Evolutionary conservation across 2,113 vertebrate genomes (phyloP).

Genomic region (Burhinus oedicnemus): DNA sequence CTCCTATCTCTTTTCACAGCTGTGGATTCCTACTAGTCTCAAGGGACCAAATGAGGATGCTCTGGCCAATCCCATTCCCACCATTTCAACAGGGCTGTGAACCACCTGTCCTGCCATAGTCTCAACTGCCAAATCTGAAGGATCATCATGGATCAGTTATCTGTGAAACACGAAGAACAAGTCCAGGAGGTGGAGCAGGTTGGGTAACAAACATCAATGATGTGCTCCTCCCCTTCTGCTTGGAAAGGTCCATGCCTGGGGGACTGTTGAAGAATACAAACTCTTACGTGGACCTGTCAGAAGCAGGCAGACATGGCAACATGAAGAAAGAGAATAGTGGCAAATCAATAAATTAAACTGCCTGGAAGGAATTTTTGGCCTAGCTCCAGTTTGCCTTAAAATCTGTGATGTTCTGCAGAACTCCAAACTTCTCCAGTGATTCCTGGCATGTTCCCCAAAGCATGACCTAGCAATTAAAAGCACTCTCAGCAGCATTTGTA

Average conservation of each 20-base stretch:
- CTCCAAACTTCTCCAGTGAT: background rate
- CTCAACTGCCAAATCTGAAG: background rate
- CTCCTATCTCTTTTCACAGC: background rate
- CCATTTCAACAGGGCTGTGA: background rate
- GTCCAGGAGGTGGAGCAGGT: background rate
- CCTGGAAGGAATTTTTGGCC: background rate
- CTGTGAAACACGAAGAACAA: background rate
- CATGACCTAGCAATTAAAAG: background rate
- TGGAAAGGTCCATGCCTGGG: background rate
- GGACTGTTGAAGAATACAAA: background rate
- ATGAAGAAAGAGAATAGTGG: background rate
- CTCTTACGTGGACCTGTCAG: background rate
- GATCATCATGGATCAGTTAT: background rate
- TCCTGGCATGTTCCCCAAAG: background rate
- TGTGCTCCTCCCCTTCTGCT: background rate
- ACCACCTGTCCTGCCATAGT: background rate
- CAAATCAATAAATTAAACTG: background rate
- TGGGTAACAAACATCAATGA: background rate
- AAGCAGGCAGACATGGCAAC: background rate
- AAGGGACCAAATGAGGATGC: background rate
- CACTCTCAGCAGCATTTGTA: background rate
- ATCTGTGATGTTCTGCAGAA: background rate
- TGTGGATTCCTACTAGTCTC: background rate
- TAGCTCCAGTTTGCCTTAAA: background rate
- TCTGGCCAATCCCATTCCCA: background rate